Evolutionary conservation across 2,797 vertebrate species (phyloP).

Genomic region (Discoglossus pictus): DNA sequence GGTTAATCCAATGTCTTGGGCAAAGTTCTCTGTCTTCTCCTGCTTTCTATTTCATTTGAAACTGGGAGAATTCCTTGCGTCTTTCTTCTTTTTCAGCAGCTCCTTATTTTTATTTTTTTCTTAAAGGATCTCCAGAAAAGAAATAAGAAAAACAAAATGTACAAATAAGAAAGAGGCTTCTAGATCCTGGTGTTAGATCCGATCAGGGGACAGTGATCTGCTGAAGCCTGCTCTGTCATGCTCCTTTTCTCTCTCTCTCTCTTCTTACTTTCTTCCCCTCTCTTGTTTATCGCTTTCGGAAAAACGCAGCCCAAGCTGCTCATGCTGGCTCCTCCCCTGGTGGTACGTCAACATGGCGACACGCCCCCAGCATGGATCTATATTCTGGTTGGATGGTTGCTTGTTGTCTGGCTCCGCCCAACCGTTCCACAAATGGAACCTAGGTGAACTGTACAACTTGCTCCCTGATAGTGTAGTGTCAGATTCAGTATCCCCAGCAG

Average conservation of each 20-base stretch:
- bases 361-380: slow-evolving; percentile 1
- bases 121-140: not conserved
- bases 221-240: slow-evolving; percentile 24
- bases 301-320: slow-evolving; percentile 16
- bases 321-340: slow-evolving; percentile 31
- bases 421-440: slow-evolving; percentile 28
- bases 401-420: slow-evolving; percentile 6
- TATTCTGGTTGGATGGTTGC: slow-evolving; percentile 27
- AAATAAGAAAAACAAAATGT: not conserved
- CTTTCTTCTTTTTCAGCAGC: not conserved
- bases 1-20: slow-evolving; percentile 5
- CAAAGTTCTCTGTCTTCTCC: slow-evolving; percentile 20
- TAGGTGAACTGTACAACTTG: not conserved
- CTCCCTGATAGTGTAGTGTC: too few species aligned
- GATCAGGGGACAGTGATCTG: too few species aligned
- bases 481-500: too few species aligned
- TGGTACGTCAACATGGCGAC: not conserved
- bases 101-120: too few species aligned
- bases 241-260: slow-evolving; percentile 8
- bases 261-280: slow-evolving; percentile 38
- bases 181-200: too few species aligned
- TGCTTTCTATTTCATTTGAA: slow-evolving; percentile 19
- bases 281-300: slow-evolving; percentile 41
- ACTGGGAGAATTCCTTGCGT: not conserved
- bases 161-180: too few species aligned